Conservation (phyloP, 92 coral and sea anemone species). For the Umimayanthus kanabou region DNA sequence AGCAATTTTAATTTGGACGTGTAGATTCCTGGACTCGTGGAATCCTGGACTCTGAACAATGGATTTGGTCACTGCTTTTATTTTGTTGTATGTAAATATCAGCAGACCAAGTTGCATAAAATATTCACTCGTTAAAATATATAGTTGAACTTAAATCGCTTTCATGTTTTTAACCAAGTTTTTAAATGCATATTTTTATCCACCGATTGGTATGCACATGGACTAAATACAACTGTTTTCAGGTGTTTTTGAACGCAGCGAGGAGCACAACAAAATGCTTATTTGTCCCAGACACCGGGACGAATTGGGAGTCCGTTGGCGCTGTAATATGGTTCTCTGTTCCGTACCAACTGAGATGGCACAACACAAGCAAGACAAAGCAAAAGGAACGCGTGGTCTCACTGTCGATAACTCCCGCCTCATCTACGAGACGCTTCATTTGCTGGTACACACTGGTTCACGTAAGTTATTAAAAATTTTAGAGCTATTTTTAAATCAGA, state of each 20-base stretch:
- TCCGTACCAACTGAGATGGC: constrained; percentile 13
- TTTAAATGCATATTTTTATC: not conserved
- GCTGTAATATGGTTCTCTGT: not conserved
- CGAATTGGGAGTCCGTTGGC: not conserved
- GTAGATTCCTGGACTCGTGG: not conserved
- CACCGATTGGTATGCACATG: not conserved
- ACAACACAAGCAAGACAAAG: not conserved
- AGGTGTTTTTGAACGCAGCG: constrained; percentile 1
- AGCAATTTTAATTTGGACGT: not conserved
- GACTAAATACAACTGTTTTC: not conserved
- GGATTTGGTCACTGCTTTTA: no score
- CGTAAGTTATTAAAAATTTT: not conserved
- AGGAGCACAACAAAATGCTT: not conserved
- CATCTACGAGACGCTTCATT: not conserved
- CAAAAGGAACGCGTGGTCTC: not conserved
- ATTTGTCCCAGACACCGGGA: not conserved
- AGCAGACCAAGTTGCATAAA: no score
- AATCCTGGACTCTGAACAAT: no score
- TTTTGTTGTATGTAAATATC: not conserved
- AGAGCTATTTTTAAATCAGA: not conserved
- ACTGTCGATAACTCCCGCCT: not conserved
- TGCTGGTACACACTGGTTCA: not conserved
- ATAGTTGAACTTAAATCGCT: not conserved
- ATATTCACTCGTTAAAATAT: not conserved
- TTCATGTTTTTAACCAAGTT: not conserved